Percentiles rank a stretch among this genome's conserved stretches.
These are phyloP conservation scores for Vanessa cardui DNA, from an alignment of 2,888 invertebrate species.

Conservation along the genomic window DNA sequence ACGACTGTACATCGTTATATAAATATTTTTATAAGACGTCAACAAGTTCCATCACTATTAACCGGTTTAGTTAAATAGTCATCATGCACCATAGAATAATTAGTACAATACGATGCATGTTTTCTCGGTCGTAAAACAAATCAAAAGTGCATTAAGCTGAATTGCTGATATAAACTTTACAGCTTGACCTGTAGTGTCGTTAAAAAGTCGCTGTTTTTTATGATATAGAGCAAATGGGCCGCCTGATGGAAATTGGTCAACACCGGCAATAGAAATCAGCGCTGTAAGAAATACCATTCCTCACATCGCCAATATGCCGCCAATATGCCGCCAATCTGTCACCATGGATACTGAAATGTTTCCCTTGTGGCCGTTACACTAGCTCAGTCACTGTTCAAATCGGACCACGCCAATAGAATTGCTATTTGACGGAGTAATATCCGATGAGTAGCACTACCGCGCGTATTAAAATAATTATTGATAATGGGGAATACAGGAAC, in stretches of 20 bases:
- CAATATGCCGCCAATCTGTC: too few relatives aligned
- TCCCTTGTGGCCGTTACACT: too few relatives aligned
- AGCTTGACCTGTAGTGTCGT: constrained; percentile 5
- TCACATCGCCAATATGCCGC: too few relatives aligned
- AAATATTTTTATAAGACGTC: neutral
- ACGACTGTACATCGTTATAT: too few relatives aligned
- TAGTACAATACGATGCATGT: neutral
- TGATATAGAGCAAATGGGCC: too few relatives aligned
- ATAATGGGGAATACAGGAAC: neutral
- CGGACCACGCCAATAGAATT: too few relatives aligned
- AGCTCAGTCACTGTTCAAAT: too few relatives aligned
- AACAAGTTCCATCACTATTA: neutral
- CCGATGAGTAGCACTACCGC: neutral
- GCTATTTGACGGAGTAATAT: too few relatives aligned
- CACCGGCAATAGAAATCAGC: too few relatives aligned
- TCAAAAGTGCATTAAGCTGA: constrained; percentile 9
- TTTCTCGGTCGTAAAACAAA: constrained; percentile 3
- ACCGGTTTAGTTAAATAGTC: neutral
- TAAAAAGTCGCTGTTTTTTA: neutral
- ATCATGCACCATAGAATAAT: neutral
- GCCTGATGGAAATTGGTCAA: too few relatives aligned
- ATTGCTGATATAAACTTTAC: constrained; percentile 11
- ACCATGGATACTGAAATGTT: too few relatives aligned
- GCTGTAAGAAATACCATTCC: too few relatives aligned
- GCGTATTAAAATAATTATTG: constrained; percentile 11